Evolutionary conservation across 30 jellyfish, hydroid and myxozoan genomes (phyloP), one percentile per base, ranked within the genome.

Genomic region (Aurelia sp.): DNA sequence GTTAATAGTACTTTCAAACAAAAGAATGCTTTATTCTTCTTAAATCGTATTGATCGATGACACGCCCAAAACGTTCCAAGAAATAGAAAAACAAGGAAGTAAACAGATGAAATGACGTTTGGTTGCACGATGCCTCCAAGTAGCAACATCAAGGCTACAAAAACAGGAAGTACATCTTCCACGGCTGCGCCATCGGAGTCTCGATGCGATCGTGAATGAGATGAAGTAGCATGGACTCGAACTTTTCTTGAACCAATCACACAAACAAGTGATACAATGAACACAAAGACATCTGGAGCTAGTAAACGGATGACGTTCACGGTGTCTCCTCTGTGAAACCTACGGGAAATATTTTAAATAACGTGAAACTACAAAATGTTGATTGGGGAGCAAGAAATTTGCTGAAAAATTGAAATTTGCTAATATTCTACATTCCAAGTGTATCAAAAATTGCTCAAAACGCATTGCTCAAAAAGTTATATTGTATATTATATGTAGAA

Each of bases 41-140:
- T 77, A 71, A 94, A 64, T 40, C 87, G 80, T 38, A 79, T 64
- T 12, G 97, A 78, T 52, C 84, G 84, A 80, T 94, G 97, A 52
- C 91, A 88, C 0, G 99, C 99, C 99, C 99, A 94, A 59, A 87
- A 85, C 5, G 96, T 74, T n/a, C 99, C 99, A n/a, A 94, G 84
- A 47, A 94, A 80, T 21, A 94, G 57, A 67, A 94, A 94, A 15
- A 84, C 66, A 13, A 94, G 84, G 63, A 94, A 94, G 80, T 94
- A 94, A 13, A 94, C 79, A 13, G 99, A 80, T 13, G 99, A 78
- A 16, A 94, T 63, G 13, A 89, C 91, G 73, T 94, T 94, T 4
- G 99, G 99, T 74, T 84, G 97, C 67, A 85, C 89, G 61, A 94
- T 89, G 30, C 99, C 99, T 40, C 97, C 97, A 35, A 89, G 88